Evolutionary conservation across 2,797 vertebrate genomes (phyloP), one percentile per base, ranked within the genome.

Genomic region (Lerista edwardsae): DNA sequence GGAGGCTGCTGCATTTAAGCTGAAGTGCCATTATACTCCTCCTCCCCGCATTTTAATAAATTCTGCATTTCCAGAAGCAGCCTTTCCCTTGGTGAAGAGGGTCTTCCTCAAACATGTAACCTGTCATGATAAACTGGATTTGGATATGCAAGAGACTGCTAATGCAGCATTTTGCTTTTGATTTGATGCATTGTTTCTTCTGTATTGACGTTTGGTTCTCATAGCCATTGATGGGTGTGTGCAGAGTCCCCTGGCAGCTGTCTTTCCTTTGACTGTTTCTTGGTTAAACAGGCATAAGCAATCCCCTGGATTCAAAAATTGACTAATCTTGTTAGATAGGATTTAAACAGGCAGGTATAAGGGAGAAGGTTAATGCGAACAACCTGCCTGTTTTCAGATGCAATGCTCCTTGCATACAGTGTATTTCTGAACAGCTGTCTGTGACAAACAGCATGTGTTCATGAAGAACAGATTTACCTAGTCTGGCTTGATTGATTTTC

Each of bases 401-500:
- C 11, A 14, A 51, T n/a, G 47, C 57, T 57, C 51, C 21, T 31
- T 57, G 31, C 17, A 0, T 39, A 15, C n/a, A 68, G 1, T 82
- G 76, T 51, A 57, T 80, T 61, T 6, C 57, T 0, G 0, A 68
- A 61, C 74, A 68, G 75, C 55, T 87, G 6, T 0, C 10, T 36
- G 57, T 80, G 88, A 82, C 55, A 39, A 80, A 6, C 36, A 39
- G 67, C 73, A 71, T n/a, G 1, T 71, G 77, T 71, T 82, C 36
- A 47, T 39, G 78, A 82, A 2, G 79, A 72, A 62, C 2, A 68
- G 76, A 62, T 55, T 7, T 47, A 71, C 57, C 86, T 2, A 0
- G 51, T 84, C 69, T 83, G 73, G 23, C 67, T 47, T 0, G 17
- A 84, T 73, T 75, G 76, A 76, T 85, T 69, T 72, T 55, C 64